These are phyloP conservation scores for Cirrhinus molitorella DNA, from an alignment of 2,797 vertebrate genomes.

Conservation along the genomic window DNA sequence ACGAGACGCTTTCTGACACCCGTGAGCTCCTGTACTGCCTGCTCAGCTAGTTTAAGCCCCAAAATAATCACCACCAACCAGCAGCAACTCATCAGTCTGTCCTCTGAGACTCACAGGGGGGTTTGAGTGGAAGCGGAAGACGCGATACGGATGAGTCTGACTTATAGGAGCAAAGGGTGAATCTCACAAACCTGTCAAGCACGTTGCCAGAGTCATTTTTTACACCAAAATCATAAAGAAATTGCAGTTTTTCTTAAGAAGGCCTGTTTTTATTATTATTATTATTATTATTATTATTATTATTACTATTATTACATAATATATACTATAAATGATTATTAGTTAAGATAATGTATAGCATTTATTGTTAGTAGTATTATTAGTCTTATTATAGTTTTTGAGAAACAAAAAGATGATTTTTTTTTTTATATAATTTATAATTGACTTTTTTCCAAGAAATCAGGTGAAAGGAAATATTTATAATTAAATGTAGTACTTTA, in stretches of 20 bases:
- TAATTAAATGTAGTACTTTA: too few species aligned
- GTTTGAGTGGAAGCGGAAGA: neutral
- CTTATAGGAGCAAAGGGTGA: neutral
- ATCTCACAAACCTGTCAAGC: neutral
- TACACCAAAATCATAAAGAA: neutral
- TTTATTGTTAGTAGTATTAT: too few species aligned
- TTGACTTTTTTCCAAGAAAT: too few species aligned
- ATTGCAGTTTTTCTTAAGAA: neutral
- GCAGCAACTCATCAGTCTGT: conserved; percentile 42
- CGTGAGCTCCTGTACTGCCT: conserved; percentile 36
- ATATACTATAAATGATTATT: too few species aligned
- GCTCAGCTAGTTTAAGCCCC: conserved; percentile 49
- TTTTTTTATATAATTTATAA: too few species aligned
- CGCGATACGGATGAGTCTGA: neutral
- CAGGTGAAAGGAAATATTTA: too few species aligned
- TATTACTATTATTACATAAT: too few species aligned
- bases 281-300: too few species aligned
- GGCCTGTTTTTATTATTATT: neutral
- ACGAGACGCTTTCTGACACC: conserved; percentile 46
- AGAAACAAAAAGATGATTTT: too few species aligned
- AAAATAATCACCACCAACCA: conserved; percentile 42
- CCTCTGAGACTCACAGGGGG: conserved; percentile 33
- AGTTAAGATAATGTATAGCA: too few species aligned
- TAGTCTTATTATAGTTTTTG: too few species aligned
- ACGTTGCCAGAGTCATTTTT: neutral